Evolutionary conservation across 2,888 invertebrate species (phyloP), one percentile per base, ranked within the genome.

Genomic region (Macaria notata): DNA sequence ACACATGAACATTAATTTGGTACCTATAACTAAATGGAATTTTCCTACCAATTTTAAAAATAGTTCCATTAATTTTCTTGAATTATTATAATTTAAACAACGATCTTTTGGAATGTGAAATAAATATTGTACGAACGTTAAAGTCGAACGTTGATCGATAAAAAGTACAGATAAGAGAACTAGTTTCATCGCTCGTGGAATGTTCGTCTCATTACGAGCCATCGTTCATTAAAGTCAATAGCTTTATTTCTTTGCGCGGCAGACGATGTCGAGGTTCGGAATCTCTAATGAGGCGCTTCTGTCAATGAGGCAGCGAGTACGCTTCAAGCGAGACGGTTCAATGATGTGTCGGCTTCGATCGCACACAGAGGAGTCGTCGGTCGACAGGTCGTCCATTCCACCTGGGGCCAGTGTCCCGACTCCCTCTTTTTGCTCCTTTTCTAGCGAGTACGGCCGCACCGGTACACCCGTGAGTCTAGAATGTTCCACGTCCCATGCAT

Each of bases 351-450:
- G 19, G 19, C 19, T 19, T 19, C 19, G 19, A 19, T 36, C 54
- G 61, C 51, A 42, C 52, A 51, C 52, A 60, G 61, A 49, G 44
- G 54, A 75, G 74, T 73, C 72, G 70, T 64, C 72, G 78, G 64
- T 72, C 76, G 69, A 8, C 65, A 69, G 76, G 78, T 78, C 79
- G 76, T 78, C 75, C 66, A 79, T 81, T 77, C 73, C 71, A 63
- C 64, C 71, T 70, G 72, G 70, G 84, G 85, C 78, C 83, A 84
- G 78, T 86, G 82, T 81, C 85, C 86, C 80, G 69, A 78, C 80
- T 77, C 75, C 71, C 76, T 78, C 76, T 68, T 83, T 86, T 77
- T 76, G 77, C 79, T 84, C 45, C 78, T 78, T 75, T 36, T 36
- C 5, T 36, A 2, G 33, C 7, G 3, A 36, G 33, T 36, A 36